Base-by-base conservation (phyloP, 1,140 invertebrate genomes). In the Cecropterus lyciades region DNA sequence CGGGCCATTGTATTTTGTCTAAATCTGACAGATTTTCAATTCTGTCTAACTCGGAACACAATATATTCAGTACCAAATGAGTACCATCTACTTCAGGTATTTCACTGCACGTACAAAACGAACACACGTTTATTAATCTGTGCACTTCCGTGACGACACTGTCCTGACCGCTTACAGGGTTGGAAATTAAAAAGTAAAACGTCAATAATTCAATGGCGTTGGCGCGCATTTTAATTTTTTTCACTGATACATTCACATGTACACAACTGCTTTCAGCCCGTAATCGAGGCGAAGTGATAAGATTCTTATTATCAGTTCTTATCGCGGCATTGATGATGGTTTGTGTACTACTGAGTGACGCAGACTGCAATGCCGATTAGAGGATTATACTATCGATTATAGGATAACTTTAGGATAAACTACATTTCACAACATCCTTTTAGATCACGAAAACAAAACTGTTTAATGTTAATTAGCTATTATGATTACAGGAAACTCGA, bases 81-180 rank as follows among this genome's bases (percentile, higher is more conserved):
- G 81, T 85, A 16, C 79, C 81, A 51, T 90, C 84, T 5, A 85
- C 69, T 60, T 90, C 85, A 8, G 79, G 76, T 66, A 89, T 90
- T 78, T 92, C 89, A 88, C 89, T 89, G 70, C 87, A 90, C 72
- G 84, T 86, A 74, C 89, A 92, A 69, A 84, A 71, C 24, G 79
- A 79, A 80, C 85, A 86, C 64, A 91, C 59, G 72, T 83, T 87
- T 73, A 87, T 82, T 45, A 83, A 70, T 75, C 73, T 82, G 48
- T 66, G 67, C 66, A 80, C 69, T 49, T 78, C 77, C 11, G 73
- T 70, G 0, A 40, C 59, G 33, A 83, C 59, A 45, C 45, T 51
- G 37, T 84, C 75, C 49, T 88, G 82, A 37, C 77, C 72, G 30
- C 37, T 70, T 10, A 56, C 70, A 52, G 53, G 43, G 56, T 83